Evolutionary conservation across 2,888 invertebrate genomes (phyloP).

Genomic region (Monochamus alternatus): DNA sequence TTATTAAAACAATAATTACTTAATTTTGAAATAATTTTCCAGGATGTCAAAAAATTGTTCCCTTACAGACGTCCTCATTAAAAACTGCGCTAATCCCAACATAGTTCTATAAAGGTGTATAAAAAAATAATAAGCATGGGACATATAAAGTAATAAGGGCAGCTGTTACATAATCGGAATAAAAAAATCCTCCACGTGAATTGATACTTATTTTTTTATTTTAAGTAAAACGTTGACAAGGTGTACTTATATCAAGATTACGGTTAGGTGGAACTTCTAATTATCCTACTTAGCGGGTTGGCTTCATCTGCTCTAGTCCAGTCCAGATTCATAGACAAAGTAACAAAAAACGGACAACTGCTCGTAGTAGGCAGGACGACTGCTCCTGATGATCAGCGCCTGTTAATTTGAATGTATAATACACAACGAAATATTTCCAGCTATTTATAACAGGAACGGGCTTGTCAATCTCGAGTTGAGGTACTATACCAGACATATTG

Average conservation of each 20-base stretch:
- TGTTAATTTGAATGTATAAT: conserved; percentile 52
- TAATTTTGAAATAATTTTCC: no score
- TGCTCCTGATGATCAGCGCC: conserved; percentile 34
- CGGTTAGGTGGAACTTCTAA: conserved; percentile 51
- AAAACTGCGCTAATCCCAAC: not conserved
- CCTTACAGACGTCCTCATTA: no score
- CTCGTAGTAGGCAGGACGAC: conserved; percentile 24
- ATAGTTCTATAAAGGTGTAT: not conserved
- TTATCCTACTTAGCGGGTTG: conserved; percentile 50
- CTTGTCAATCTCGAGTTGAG: conserved; percentile 54
- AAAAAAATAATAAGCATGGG: not conserved
- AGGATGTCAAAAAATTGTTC: no score
- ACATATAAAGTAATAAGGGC: conserved; percentile 17
- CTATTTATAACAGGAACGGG: conserved; percentile 52
- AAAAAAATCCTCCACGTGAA: conserved; percentile 26
- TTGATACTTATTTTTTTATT: conserved; percentile 32
- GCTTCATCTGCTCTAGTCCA: conserved; percentile 49
- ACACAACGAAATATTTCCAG: conserved; percentile 52
- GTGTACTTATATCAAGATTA: conserved; percentile 56
- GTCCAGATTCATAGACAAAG: conserved; percentile 33
- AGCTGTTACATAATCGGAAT: conserved; percentile 17
- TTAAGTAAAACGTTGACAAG: conserved; percentile 35
- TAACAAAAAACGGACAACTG: conserved; percentile 34
- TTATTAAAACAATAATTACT: no score
- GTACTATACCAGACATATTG: conserved; percentile 43